Conservation (phyloP, 2,113 vertebrate species). For the Chaetura pelagica region DNA sequence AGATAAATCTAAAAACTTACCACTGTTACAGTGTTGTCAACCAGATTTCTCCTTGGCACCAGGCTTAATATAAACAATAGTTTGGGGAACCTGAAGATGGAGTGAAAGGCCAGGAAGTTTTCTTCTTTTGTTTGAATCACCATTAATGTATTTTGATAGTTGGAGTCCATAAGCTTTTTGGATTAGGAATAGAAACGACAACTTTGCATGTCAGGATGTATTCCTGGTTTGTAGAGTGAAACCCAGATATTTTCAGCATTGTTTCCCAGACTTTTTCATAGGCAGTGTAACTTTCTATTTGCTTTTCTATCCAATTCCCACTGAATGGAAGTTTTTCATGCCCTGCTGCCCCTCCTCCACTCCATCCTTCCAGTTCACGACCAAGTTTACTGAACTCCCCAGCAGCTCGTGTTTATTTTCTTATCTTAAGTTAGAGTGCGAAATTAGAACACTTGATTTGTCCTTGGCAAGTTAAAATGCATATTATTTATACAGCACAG, state of each 20-base stretch:
- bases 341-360: not conserved
- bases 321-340: not conserved
- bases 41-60: not conserved
- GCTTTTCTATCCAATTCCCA: not conserved
- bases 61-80: not conserved
- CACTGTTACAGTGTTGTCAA: not conserved
- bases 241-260: not conserved
- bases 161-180: not conserved
- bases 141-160: not conserved
- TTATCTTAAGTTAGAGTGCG: constrained; percentile 1
- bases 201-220: not conserved
- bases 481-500: not conserved
- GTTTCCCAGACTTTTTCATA: not conserved
- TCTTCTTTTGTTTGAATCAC: not conserved
- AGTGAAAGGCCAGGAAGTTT: not conserved
- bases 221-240: not conserved
- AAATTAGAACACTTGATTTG: constrained; percentile 61
- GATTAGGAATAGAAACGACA: not conserved
- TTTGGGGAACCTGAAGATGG: not conserved
- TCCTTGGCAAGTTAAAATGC: constrained; percentile 44
- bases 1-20: not conserved
- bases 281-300: not conserved
- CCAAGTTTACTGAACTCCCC: constrained; percentile 15
- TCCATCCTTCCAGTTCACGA: not conserved
- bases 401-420: constrained; percentile 55